A percentile compares a stretch with the other conserved stretches of the same genome.
phyloP scores from a whole-genome alignment of 2,797 vertebrate species.

The Scolopax rusticola region DNA sequence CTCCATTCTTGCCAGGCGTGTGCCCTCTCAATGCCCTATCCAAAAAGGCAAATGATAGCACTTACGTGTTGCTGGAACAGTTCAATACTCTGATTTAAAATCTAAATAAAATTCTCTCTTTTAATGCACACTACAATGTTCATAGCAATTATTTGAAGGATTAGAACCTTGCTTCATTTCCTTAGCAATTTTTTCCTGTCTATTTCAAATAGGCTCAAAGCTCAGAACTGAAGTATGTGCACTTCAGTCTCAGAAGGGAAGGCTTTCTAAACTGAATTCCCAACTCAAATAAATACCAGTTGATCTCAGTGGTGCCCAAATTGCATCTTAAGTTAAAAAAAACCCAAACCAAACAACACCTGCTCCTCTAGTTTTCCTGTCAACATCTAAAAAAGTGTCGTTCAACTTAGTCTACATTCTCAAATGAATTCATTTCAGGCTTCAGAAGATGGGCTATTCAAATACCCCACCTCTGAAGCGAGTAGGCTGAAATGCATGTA shows the following conservation, averaged over 20 bases:
- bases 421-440: background rate
- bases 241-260: background rate
- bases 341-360: background rate
- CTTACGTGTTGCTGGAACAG: background rate
- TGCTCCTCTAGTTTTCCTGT: background rate
- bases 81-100: background rate
- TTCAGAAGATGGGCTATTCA: background rate
- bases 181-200: background rate
- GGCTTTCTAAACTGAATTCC: background rate
- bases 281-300: background rate
- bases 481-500: background rate
- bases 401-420: background rate
- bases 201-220: background rate
- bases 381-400: background rate
- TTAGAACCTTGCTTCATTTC: background rate
- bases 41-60: background rate
- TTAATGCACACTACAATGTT: background rate
- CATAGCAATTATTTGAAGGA: background rate
- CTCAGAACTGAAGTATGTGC: background rate
- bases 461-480: background rate
- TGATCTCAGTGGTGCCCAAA: background rate
- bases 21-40: background rate
- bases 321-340: background rate
- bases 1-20: background rate
- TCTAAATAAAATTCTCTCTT: background rate